These are phyloP conservation scores for Drosophila incognita DNA, from an alignment of 2,888 invertebrate genomes.

Conservation along the genomic window DNA sequence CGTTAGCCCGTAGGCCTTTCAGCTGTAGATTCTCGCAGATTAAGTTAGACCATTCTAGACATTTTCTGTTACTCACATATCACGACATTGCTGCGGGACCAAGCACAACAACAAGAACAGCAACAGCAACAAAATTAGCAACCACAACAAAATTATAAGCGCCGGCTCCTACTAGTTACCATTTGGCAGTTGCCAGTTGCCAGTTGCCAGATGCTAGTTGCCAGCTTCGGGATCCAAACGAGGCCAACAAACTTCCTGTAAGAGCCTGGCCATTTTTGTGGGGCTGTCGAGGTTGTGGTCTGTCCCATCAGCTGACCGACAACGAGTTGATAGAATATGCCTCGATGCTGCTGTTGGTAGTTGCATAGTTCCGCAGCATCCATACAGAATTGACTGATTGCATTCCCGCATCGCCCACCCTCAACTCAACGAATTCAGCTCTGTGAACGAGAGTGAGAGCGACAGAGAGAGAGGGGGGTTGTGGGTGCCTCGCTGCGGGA, in stretches of 20 bases:
- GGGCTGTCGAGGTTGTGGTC: slow-evolving; percentile 39
- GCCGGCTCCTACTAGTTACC: slow-evolving; percentile 19
- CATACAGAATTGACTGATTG: slow-evolving; percentile 28
- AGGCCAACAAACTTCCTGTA: slow-evolving; percentile 43
- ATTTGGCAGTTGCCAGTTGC: background rate
- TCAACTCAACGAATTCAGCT: background rate
- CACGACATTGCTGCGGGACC: slow-evolving; percentile 63
- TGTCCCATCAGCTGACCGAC: slow-evolving; percentile 47
- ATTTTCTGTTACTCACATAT: slow-evolving; percentile 41
- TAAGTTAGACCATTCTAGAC: slow-evolving; percentile 21
- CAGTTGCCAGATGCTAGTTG: slow-evolving; percentile 14
- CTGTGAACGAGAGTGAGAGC: background rate
- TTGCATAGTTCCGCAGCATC: background rate
- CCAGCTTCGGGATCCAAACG: slow-evolving; percentile 13
- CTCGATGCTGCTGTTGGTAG: slow-evolving; percentile 7
- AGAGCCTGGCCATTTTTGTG: slow-evolving; percentile 7
- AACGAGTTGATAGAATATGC: slow-evolving; percentile 26
- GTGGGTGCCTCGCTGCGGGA: slow-evolving; percentile 10
- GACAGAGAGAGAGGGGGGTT: slow-evolving; percentile 1
- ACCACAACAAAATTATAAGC: slow-evolving; percentile 36
- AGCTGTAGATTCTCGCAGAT: slow-evolving; percentile 10
- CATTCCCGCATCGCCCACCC: slow-evolving; percentile 9
- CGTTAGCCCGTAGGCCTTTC: slow-evolving; percentile 14
- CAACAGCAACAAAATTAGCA: slow-evolving; percentile 30
- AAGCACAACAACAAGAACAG: slow-evolving; percentile 22